Evolutionary conservation across 2,113 vertebrate genomes (phyloP), one percentile per base, ranked within the genome.

Genomic region (Octodon degus): DNA sequence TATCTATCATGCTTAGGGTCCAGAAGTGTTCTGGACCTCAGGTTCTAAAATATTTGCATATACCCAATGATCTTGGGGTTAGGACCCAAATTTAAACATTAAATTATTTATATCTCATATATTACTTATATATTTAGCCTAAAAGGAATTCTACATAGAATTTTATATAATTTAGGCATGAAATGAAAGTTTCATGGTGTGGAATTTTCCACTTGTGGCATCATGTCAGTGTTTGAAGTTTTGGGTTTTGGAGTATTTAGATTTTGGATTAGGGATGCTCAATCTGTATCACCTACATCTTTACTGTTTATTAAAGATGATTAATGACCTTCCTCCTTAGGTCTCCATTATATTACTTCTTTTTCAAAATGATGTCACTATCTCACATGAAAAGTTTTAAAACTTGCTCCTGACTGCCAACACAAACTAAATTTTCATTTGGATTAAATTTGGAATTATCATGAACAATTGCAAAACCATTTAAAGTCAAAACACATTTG

Each of bases 361-460:
- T 76, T 93, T 95, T 80, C 47, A 94, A 91, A 96, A 94, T 19
- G 7, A 20, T 53, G 7, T 68, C 11, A 43, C 25, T 40, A 47
- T 5, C 65, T 13, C n/a, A 58, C 10, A 93, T 16, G 19, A 79
- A 34, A 53, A 27, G 27, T 14, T 55, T 53, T 81, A 76, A 81
- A 85, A 58, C 34, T 47, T 86, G 32, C 47, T 80, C 60, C 89
- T 1, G 34, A 43, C 1, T 76, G 55, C 22, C 7, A 89, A n/a
- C 70, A 89, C 58, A 93, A 96, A 83, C 1, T 77, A 3, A 95
- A 93, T 85, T 95, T 93, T 92, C 62, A 24, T 96, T 72, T 89
- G 58, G 22, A 80, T 53, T 94, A 91, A 80, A 72, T 77, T 77
- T 94, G 58, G 30, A 62, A 96, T 96, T 53, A 77, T 55, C 30